Percentiles rank a stretch among this genome's conserved stretches.
Conservation (phyloP, 2,113 vertebrate genomes). For the Protobothrops mucrosquamatus region DNA sequence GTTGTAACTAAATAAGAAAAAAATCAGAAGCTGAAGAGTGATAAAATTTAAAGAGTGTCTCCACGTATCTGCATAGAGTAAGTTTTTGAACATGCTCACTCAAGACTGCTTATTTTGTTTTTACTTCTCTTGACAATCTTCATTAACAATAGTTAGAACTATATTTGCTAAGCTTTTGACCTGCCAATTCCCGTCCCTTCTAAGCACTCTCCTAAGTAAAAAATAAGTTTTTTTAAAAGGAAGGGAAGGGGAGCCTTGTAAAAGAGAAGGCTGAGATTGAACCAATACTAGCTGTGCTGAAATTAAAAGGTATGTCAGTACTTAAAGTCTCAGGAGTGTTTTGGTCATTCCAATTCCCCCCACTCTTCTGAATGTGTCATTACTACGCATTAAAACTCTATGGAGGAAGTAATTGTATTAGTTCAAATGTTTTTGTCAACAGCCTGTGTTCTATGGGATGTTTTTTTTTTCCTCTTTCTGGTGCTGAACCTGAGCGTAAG, state of each 20-base stretch:
- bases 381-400: background rate
- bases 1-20: background rate
- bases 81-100: background rate
- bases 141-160: background rate
- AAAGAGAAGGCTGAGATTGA: background rate
- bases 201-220: background rate
- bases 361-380: background rate
- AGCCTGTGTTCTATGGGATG: background rate
- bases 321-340: background rate
- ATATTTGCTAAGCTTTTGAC: background rate
- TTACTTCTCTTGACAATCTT: background rate
- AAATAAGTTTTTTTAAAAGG: background rate
- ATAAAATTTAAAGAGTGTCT: background rate
- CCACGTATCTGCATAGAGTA: background rate
- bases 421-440: background rate
- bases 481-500: background rate
- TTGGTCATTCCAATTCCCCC: background rate
- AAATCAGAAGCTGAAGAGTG: background rate
- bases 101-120: background rate
- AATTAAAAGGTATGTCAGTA: background rate
- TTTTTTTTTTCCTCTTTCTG: background rate
- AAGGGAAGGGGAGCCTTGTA: background rate
- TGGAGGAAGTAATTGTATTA: background rate
- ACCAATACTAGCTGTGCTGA: background rate
- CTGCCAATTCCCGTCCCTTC: background rate